Base-by-base conservation (phyloP, 1,140 invertebrate species). In the Temnothorax nylanderi region DNA sequence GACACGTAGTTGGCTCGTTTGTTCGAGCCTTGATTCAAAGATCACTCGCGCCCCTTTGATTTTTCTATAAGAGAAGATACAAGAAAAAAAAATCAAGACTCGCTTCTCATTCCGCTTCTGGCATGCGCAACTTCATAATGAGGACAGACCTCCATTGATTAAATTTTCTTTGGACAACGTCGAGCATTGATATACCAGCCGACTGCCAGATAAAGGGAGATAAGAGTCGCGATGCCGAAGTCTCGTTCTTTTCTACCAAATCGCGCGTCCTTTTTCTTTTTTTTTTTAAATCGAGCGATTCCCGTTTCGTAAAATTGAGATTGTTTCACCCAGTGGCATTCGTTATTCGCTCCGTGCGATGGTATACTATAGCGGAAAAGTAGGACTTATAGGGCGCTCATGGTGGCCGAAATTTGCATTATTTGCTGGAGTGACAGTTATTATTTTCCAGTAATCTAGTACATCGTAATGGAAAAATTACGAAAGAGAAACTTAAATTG, bases 91-190 rank as follows among this genome's bases (percentile, higher is more conserved):
- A 72, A 32, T 21, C 21, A 56, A 71, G 34, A 41, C 2, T 72
- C 54, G n/a, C 41, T 37, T 60, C 18, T 74, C 11, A 71, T 47
- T 60, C 2, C 18, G 58, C 37, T 71, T 81, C 8, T 54, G 8
- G n/a, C 64, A 51, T 4, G 34, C 26, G 44, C 41, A 51, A 21
- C 34, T 71, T 4, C 13, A 0, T 54, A 78, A 64, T 49, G 6
- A 47, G 60, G 21, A 84, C 69, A 84, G 69, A 74, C 80, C 18
- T n/a, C 6, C 41, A 84, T 84, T 84, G 80, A 84, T 84, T 75
- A 71, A 81, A 71, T 74, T 84, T 84, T 11, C n/a, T 26, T 62
- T 21, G 44, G 7, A 84, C 80, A 84, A 84, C 41, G 51, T n/a
- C 41, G 18, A 37, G 69, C 80, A 84, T 75, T 84, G 80, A 84